Evolutionary conservation across 2,797 vertebrate species (phyloP).

Genomic region (Otus scops): DNA sequence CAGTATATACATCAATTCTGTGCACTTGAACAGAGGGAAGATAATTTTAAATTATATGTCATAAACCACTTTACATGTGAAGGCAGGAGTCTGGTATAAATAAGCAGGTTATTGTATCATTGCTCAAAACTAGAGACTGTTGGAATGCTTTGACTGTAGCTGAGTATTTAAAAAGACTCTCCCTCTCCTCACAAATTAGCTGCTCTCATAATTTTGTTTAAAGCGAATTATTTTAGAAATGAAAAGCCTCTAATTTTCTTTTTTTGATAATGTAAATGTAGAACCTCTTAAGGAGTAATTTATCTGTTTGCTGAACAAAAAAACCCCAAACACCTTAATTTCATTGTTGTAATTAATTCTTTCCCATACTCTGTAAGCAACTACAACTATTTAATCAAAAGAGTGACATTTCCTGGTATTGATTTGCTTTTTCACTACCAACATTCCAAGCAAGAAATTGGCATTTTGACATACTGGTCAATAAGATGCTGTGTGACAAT

Average conservation of each 20-base stretch:
- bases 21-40: not conserved
- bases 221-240: not conserved
- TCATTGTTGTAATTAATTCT: not conserved
- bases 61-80: not conserved
- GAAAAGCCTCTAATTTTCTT: not conserved
- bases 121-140: not conserved
- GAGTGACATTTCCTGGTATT: not conserved
- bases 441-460: not conserved
- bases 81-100: not conserved
- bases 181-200: accelerated
- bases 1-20: not conserved
- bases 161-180: not conserved
- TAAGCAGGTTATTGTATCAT: not conserved
- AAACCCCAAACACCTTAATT: not conserved
- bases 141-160: not conserved
- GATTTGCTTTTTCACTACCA: not conserved
- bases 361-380: not conserved
- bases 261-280: not conserved
- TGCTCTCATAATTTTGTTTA: not conserved
- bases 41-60: not conserved
- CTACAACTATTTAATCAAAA: not conserved
- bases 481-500: not conserved
- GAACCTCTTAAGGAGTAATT: not conserved
- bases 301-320: not conserved
- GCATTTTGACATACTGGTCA: not conserved